phyloP scores from a whole-genome alignment of 2,888 invertebrate genomes.

The Neelides folsomi region DNA sequence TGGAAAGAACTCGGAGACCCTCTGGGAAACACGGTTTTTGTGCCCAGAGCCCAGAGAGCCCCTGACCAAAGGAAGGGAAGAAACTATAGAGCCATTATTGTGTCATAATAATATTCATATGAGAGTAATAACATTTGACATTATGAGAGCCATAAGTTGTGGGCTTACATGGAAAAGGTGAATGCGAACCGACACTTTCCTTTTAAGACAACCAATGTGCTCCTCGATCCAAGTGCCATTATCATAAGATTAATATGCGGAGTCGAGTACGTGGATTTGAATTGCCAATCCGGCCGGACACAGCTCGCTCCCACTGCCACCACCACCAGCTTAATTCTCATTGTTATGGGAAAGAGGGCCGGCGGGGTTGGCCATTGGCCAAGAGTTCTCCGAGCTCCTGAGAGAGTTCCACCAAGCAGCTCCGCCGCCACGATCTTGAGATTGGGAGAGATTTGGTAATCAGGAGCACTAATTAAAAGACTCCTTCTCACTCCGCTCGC shows the following conservation, averaged over 20 bases:
- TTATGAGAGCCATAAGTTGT: conserved; percentile 32
- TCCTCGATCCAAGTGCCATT: conserved; percentile 14
- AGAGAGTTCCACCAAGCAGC: conserved; percentile 6
- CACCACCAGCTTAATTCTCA: neutral
- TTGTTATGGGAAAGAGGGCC: neutral
- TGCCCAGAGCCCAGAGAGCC: conserved; percentile 1
- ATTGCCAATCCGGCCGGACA: too few relatives aligned
- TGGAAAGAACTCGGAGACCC: conserved; percentile 23
- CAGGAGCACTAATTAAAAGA: conserved; percentile 24
- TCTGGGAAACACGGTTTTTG: conserved; percentile 22
- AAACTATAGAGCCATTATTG: conserved; percentile 31
- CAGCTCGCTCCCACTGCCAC: too few relatives aligned
- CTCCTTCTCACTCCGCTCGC: conserved; percentile 10
- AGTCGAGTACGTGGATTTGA: neutral
- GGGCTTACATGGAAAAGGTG: conserved; percentile 33
- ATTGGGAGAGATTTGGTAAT: conserved; percentile 23
- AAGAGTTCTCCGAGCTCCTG: conserved; percentile 7
- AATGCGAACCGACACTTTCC: conserved; percentile 32
- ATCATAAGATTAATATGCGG: conserved; percentile 21
- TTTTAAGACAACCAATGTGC: conserved; percentile 16
- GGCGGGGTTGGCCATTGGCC: neutral
- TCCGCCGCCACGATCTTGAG: conserved; percentile 12
- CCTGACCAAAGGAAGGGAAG: neutral
- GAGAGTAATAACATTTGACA: conserved; percentile 32
- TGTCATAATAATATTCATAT: conserved; percentile 31